Evolutionary conservation across 2,888 invertebrate genomes (phyloP).

Genomic region (Serrognathus titanus): DNA sequence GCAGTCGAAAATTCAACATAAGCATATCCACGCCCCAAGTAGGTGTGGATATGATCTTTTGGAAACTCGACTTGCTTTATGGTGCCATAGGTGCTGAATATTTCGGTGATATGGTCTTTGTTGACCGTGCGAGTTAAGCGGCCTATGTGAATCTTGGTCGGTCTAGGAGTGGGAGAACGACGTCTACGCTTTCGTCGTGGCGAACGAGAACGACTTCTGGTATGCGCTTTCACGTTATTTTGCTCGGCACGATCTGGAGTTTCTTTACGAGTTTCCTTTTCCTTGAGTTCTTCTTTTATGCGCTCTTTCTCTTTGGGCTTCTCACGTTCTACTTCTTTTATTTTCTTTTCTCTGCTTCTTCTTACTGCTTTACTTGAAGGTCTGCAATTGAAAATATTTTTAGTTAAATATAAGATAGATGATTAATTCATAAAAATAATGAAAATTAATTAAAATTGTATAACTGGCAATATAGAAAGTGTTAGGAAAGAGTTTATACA

Average conservation of each 20-base stretch:
- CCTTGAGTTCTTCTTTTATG: slow-evolving; percentile 50
- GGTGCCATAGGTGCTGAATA: slow-evolving; percentile 83
- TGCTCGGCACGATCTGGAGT: slow-evolving; percentile 19
- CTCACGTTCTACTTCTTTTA: slow-evolving; percentile 46
- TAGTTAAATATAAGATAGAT: no score
- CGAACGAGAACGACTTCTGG: slow-evolving; percentile 60
- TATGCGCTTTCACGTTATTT: slow-evolving; percentile 12
- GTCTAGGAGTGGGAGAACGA: slow-evolving; percentile 85
- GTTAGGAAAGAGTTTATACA: no score
- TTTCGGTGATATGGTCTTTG: slow-evolving; percentile 85
- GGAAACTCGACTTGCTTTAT: slow-evolving; percentile 90
- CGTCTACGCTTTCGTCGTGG: slow-evolving; percentile 70
- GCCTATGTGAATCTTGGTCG: slow-evolving; percentile 92
- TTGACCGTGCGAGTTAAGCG: slow-evolving; percentile 89
- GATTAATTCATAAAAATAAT: no score
- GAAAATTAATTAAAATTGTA: no score
- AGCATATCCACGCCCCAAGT: slow-evolving; percentile 88
- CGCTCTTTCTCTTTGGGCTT: slow-evolving; percentile 41
- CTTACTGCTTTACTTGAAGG: slow-evolving; percentile 42
- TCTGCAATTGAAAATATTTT: slow-evolving; percentile 16
- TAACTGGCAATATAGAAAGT: no score
- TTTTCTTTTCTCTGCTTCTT: slow-evolving; percentile 39
- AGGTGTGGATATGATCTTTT: slow-evolving; percentile 81
- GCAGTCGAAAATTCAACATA: slow-evolving; percentile 92
- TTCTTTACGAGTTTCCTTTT: slow-evolving; percentile 39